Percentiles rank a stretch among this genome's conserved stretches.
phyloP scores from a whole-genome alignment of 1,140 invertebrate genomes.

The Eumaeus atala region DNA sequence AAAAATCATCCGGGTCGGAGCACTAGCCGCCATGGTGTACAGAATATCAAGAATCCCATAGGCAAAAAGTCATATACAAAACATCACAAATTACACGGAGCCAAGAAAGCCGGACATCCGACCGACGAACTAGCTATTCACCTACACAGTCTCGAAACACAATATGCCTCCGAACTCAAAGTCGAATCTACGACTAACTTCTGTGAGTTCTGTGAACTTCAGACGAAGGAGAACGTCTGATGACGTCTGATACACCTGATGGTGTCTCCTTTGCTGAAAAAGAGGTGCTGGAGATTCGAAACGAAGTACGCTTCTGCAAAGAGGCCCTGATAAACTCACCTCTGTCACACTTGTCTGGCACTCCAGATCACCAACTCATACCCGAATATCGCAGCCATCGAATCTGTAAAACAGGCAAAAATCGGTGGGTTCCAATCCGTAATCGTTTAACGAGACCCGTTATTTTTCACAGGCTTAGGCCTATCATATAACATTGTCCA shows the following conservation, averaged over 20 bases:
- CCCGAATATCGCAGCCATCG: too few relatives aligned
- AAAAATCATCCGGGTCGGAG: neutral
- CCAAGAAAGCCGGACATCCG: too few relatives aligned
- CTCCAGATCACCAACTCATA: constrained; percentile 5
- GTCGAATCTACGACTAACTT: constrained; percentile 15
- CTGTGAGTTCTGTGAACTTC: constrained; percentile 19
- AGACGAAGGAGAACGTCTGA: constrained; percentile 21
- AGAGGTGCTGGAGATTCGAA: constrained; percentile 22
- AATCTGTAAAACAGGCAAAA: too few relatives aligned
- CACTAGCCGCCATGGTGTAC: constrained; percentile 5
- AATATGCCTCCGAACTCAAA: constrained; percentile 6
- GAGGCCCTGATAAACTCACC: constrained; percentile 26
- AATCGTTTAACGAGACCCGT: too few relatives aligned
- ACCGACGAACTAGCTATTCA: too few relatives aligned
- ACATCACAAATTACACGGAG: neutral
- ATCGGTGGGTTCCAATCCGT: too few relatives aligned
- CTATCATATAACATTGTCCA: too few relatives aligned
- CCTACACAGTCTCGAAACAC: neutral
- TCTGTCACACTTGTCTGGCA: constrained; percentile 34
- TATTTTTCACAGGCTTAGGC: too few relatives aligned
- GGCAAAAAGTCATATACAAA: neutral
- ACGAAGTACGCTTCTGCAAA: constrained; percentile 23
- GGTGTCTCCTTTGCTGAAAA: constrained; percentile 24
- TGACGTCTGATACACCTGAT: too few relatives aligned
- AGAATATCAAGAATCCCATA: neutral